Conservation (phyloP, 2,888 invertebrate genomes). For the Amphiduros pacificus region DNA sequence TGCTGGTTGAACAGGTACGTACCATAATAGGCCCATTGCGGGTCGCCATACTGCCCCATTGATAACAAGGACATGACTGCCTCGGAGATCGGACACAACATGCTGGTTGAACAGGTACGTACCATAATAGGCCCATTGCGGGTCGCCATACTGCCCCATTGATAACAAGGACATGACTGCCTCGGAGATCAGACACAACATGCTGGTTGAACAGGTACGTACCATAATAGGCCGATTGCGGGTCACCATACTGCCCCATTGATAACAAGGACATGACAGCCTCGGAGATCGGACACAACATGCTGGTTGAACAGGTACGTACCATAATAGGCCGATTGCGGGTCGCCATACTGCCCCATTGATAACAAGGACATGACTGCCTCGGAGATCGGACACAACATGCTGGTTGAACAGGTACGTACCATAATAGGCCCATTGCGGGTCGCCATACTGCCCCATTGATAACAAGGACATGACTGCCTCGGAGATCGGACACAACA, state of each 20-base stretch:
- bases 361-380: conserved; percentile 27
- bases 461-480: conserved; percentile 27
- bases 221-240: too few species aligned
- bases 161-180: conserved; percentile 27
- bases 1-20: conserved; percentile 15
- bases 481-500: conserved; percentile 18
- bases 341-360: too few species aligned
- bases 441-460: too few species aligned
- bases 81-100: conserved; percentile 18
- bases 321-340: too few species aligned
- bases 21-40: too few species aligned
- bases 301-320: conserved; percentile 19
- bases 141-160: too few species aligned
- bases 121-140: too few species aligned
- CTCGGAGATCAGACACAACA: conserved; percentile 18
- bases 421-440: too few species aligned
- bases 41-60: too few species aligned
- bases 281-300: conserved; percentile 18
- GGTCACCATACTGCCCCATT: too few species aligned
- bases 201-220: conserved; percentile 19
- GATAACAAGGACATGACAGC: conserved; percentile 27
- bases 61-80: conserved; percentile 27
- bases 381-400: conserved; percentile 18
- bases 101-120: conserved; percentile 19
- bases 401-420: conserved; percentile 19